phyloP scores from a whole-genome alignment of 2,797 vertebrate species.

The Gallirallus australis region DNA sequence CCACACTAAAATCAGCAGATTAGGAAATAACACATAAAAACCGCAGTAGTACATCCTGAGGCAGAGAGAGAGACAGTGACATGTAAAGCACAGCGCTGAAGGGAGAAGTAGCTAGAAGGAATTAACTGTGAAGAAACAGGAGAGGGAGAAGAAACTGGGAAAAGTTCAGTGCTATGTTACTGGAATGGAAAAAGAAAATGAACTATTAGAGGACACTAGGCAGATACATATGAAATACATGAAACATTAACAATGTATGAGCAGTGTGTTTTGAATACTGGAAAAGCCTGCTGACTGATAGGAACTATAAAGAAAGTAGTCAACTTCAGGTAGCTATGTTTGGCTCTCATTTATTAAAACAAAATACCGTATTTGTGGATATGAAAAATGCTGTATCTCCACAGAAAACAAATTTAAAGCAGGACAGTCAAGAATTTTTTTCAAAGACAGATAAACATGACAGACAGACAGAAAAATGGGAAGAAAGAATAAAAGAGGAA shows the following conservation, averaged over 20 bases:
- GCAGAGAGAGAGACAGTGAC: neutral
- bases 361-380: neutral
- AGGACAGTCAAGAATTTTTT: neutral
- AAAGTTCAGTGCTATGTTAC: neutral
- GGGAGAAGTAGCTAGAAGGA: neutral
- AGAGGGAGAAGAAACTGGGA: neutral
- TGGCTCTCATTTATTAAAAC: neutral
- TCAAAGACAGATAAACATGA: neutral
- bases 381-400: neutral
- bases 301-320: neutral
- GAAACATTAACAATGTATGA: neutral
- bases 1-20: neutral
- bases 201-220: neutral
- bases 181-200: neutral
- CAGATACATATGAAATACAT: neutral
- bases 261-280: neutral
- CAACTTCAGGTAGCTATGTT: neutral
- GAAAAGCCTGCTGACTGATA: neutral
- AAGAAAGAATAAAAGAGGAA: constrained; percentile 10
- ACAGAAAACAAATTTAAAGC: neutral
- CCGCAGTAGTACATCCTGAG: neutral
- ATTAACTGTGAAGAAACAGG: neutral
- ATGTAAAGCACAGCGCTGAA: neutral
- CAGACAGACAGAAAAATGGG: neutral
- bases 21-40: neutral